Evolutionary conservation across 2,113 vertebrate species (phyloP).

Genomic region (Axis porcinus): DNA sequence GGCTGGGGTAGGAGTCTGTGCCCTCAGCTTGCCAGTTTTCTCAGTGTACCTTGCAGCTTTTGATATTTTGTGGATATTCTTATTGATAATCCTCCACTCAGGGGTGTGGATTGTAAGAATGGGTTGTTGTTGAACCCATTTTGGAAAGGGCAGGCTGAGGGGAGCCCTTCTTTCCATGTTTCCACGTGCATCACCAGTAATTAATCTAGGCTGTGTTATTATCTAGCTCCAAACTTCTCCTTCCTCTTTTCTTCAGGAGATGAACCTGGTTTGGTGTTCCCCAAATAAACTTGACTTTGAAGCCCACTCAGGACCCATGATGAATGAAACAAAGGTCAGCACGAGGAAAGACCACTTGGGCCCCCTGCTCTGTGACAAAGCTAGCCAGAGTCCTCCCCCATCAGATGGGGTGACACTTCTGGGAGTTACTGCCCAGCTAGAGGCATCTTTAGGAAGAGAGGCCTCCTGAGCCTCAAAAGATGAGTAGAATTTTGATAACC

Average conservation of each 20-base stretch:
- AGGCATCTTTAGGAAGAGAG: neutral
- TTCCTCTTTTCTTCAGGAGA: conserved; percentile 38
- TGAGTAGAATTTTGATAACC: neutral
- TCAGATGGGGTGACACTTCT: neutral
- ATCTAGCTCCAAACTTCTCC: neutral
- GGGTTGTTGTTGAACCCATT: neutral
- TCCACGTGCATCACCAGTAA: neutral
- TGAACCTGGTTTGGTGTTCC: neutral
- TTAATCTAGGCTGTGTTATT: neutral
- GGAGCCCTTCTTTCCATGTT: neutral
- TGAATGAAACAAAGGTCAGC: neutral
- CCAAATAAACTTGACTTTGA: conserved; percentile 13
- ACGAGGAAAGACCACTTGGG: neutral
- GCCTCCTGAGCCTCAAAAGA: neutral
- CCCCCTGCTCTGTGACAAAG: neutral
- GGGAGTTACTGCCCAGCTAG: neutral
- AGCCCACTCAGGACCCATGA: neutral
- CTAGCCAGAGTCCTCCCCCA: neutral
- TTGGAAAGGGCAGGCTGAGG: neutral
- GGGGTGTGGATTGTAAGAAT: neutral
- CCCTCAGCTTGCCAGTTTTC: neutral
- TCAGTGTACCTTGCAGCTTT: neutral
- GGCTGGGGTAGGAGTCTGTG: neutral
- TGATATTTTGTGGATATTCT: neutral
- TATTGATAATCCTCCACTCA: neutral